phyloP scores from a whole-genome alignment of 2,888 invertebrate species.

The Phortica okadai region DNA sequence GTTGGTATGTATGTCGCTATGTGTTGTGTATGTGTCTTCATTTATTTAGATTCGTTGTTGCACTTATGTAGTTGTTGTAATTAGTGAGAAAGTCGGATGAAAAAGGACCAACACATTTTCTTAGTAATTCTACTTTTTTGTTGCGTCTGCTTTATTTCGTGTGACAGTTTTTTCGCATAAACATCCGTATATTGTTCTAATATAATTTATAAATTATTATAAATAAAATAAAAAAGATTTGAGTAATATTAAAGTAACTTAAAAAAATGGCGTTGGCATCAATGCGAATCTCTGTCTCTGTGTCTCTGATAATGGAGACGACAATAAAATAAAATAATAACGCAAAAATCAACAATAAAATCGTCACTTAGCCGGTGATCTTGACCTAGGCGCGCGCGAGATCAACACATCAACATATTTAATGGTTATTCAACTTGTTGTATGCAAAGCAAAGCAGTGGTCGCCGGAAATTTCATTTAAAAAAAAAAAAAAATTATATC shows the following conservation, averaged over 20 bases:
- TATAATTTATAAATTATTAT: no score
- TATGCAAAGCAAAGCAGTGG: background rate
- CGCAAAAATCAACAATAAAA: background rate
- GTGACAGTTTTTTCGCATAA: no score
- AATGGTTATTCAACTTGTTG: constrained; percentile 68
- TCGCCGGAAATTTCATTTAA: constrained; percentile 1
- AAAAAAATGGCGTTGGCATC: constrained; percentile 1
- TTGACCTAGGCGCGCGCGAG: constrained; percentile 65
- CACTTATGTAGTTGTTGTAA: constrained; percentile 23
- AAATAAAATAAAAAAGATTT: no score
- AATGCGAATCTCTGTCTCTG: background rate
- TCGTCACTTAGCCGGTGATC: constrained; percentile 52
- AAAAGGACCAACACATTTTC: no score
- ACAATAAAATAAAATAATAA: background rate
- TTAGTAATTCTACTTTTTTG: no score
- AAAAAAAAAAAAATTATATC: background rate
- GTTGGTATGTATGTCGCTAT: constrained; percentile 13
- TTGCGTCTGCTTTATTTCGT: no score
- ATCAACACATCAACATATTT: constrained; percentile 52
- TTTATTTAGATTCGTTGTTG: constrained; percentile 17
- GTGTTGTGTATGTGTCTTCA: constrained; percentile 3
- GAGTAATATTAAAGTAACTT: background rate
- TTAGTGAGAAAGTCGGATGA: no score
- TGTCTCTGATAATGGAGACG: constrained; percentile 11
- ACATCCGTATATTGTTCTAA: no score